Conservation (phyloP, 2,113 vertebrate genomes). For the Australoheros scitulus region DNA sequence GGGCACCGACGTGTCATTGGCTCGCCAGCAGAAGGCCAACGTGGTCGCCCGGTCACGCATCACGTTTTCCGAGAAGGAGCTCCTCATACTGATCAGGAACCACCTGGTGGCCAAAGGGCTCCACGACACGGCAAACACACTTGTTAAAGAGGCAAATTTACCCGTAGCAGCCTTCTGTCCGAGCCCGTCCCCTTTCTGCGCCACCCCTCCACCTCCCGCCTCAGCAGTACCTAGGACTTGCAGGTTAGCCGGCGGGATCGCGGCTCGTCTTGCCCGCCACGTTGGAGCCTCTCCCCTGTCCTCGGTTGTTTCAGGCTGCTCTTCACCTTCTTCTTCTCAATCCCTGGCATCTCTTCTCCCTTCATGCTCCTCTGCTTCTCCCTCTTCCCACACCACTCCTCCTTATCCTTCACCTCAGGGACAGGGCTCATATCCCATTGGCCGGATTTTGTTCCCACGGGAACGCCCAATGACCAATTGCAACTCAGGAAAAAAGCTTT, state of each 20-base stretch:
- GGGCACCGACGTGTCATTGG: slow-evolving; percentile 91
- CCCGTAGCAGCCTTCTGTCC: slow-evolving; percentile 83
- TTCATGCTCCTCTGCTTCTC: slow-evolving; percentile 74
- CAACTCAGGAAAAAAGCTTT: slow-evolving; percentile 85
- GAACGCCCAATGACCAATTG: slow-evolving; percentile 84
- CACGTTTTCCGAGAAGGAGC: slow-evolving; percentile 92
- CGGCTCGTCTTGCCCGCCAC: slow-evolving; percentile 80
- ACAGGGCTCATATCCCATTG: slow-evolving; percentile 82
- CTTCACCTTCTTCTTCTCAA: slow-evolving; percentile 57
- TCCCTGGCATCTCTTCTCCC: slow-evolving; percentile 72
- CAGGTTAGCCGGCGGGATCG: slow-evolving; percentile 85
- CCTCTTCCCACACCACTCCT: slow-evolving; percentile 64
- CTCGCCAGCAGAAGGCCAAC: slow-evolving; percentile 90
- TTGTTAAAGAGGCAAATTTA: slow-evolving; percentile 89
- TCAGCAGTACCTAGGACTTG: slow-evolving; percentile 85
- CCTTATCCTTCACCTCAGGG: slow-evolving; percentile 44
- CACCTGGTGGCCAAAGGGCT: slow-evolving; percentile 95
- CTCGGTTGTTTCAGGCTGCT: slow-evolving; percentile 50
- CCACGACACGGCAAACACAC: slow-evolving; percentile 85
- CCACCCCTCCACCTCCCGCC: slow-evolving; percentile 33
- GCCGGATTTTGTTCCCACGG: slow-evolving; percentile 91
- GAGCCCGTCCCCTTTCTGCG: slow-evolving; percentile 60
- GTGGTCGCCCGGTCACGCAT: slow-evolving; percentile 96
- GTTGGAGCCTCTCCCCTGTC: slow-evolving; percentile 39
- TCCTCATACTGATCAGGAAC: slow-evolving; percentile 92